Conservation (phyloP, 2,888 invertebrate species). For the Pseudeuparius sepicola region DNA sequence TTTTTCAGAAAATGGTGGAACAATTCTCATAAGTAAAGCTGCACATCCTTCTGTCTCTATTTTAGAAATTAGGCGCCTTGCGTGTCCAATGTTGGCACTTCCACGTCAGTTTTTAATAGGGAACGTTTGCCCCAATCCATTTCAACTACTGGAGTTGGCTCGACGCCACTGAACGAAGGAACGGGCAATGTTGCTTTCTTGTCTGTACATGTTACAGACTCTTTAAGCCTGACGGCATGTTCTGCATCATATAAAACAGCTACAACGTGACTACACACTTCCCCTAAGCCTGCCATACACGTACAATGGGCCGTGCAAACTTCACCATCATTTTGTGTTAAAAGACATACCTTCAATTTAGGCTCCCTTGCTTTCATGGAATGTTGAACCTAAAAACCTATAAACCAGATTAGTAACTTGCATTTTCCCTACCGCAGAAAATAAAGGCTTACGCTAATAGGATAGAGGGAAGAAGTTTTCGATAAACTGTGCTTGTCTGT, state of each 20-base stretch:
- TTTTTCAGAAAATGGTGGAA: no score
- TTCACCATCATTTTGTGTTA: slow-evolving; percentile 14
- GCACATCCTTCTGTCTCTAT: no score
- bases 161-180: slow-evolving; percentile 11
- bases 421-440: no score
- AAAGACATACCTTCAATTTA: slow-evolving; percentile 15
- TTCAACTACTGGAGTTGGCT: slow-evolving; percentile 10
- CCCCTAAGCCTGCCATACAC: no score
- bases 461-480: no score
- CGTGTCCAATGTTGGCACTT: no score
- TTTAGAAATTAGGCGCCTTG: no score
- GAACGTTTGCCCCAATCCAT: slow-evolving; percentile 13
- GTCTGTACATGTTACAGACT: slow-evolving; percentile 11
- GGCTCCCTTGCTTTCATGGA: slow-evolving; percentile 15
- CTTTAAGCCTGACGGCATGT: slow-evolving; percentile 9
- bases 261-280: no score
- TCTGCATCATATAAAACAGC: slow-evolving; percentile 12
- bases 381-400: slow-evolving; percentile 20
- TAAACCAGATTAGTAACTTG: no score
- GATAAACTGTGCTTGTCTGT: no score
- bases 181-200: slow-evolving; percentile 11
- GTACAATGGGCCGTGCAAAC: slow-evolving; percentile 16
- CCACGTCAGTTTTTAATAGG: slow-evolving; percentile 7
- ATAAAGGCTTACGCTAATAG: no score
- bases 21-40: no score